Evolutionary conservation across 2,888 invertebrate genomes (phyloP).

Genomic region (Andrena bucephala): DNA sequence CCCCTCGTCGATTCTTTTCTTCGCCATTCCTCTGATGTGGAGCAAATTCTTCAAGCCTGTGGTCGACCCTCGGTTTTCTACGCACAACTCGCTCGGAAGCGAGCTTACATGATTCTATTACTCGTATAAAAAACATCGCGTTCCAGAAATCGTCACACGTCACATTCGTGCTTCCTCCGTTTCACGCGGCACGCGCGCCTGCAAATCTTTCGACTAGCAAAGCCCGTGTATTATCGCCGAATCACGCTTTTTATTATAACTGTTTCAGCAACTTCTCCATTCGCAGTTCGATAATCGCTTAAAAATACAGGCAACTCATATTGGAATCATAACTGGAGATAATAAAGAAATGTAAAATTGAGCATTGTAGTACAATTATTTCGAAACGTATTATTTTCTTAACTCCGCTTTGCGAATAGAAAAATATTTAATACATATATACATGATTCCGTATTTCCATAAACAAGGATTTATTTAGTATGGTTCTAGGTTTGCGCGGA

Average conservation of each 20-base stretch:
- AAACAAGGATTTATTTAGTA: conserved; percentile 8
- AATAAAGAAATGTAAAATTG: not conserved
- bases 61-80: conserved; percentile 46
- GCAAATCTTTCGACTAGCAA: not conserved
- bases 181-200: no score
- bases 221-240: not conserved
- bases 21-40: conserved; percentile 38
- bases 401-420: not conserved
- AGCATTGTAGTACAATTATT: no score
- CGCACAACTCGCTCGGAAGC: conserved; percentile 38
- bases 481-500: conserved; percentile 1
- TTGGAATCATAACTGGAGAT: not conserved
- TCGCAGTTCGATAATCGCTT: not conserved
- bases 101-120: conserved; percentile 38
- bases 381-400: no score
- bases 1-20: not conserved
- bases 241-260: no score
- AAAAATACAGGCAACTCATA: not conserved
- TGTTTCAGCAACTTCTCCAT: no score
- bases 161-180: not conserved
- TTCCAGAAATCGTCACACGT: not conserved
- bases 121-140: conserved; percentile 53
- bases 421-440: conserved; percentile 20
- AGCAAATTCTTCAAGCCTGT: conserved; percentile 63
- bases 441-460: conserved; percentile 7